Evolutionary conservation across 2,113 vertebrate genomes (phyloP).

Genomic region (Uria lomvia): DNA sequence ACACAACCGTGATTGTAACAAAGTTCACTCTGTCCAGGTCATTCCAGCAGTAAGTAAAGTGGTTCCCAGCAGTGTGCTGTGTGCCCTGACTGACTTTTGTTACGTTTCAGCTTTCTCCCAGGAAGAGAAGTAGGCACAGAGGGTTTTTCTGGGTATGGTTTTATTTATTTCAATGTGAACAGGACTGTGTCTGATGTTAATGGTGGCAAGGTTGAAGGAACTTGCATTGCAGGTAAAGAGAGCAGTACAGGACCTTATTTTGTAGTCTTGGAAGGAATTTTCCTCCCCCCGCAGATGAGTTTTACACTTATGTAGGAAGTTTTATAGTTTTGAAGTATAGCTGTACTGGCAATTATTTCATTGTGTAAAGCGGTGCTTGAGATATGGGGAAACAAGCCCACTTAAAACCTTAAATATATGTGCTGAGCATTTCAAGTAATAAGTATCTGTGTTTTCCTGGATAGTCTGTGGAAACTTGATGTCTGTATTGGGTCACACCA

Average conservation of each 20-base stretch:
- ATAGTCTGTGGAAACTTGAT: neutral
- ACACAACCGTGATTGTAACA: accelerated
- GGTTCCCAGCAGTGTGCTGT: neutral
- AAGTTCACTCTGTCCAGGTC: neutral
- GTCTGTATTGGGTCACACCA: neutral
- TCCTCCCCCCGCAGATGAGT: neutral
- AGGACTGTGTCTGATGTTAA: neutral
- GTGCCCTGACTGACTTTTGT: neutral
- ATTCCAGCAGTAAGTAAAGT: neutral
- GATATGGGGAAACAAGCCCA: neutral
- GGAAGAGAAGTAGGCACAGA: neutral
- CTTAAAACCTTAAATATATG: neutral
- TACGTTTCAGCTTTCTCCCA: neutral
- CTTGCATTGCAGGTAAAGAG: neutral
- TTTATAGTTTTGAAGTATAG: neutral
- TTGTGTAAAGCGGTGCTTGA: neutral
- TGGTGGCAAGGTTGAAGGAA: neutral
- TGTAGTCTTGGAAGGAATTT: neutral
- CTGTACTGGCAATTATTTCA: neutral
- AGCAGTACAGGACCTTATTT: neutral
- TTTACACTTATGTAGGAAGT: neutral
- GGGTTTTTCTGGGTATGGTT: accelerated
- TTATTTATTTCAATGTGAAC: neutral
- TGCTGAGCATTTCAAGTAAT: neutral
- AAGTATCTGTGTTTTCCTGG: neutral